Conservation (phyloP, 2,113 vertebrate species). For the Noctilio leporinus region DNA sequence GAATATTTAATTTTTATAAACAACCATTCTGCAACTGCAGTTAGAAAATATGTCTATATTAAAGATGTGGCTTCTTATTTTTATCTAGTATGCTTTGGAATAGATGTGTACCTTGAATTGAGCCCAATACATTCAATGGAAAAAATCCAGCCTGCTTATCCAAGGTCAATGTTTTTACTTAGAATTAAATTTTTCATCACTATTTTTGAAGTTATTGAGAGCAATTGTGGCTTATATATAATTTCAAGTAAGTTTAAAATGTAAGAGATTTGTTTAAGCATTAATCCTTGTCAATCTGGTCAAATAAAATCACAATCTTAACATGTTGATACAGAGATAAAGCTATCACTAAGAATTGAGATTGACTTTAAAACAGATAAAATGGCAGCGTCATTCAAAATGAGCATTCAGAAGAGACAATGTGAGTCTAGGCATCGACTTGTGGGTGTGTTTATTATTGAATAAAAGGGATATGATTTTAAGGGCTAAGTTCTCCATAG, state of each 20-base stretch:
- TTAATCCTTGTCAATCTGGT: neutral
- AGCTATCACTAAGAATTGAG: neutral
- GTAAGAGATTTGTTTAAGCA: neutral
- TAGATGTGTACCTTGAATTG: constrained; percentile 3
- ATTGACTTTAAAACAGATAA: neutral
- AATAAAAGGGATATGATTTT: neutral
- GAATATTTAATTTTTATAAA: constrained; percentile 10
- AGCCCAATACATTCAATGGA: neutral
- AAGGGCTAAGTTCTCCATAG: neutral
- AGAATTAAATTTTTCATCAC: neutral
- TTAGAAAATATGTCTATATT: neutral
- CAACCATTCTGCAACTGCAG: neutral
- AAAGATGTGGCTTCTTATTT: neutral
- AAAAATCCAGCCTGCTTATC: neutral
- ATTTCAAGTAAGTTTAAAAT: neutral
- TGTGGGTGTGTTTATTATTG: neutral
- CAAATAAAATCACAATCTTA: constrained; percentile 1
- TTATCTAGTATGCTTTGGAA: neutral
- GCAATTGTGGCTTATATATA: neutral
- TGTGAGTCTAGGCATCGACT: neutral
- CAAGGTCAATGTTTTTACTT: neutral
- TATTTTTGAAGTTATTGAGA: neutral
- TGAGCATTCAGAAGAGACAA: neutral
- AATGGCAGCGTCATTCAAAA: neutral
- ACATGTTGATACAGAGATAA: neutral